Conservation (phyloP, 2,113 vertebrate genomes). For the Budorcas taxicolor region DNA sequence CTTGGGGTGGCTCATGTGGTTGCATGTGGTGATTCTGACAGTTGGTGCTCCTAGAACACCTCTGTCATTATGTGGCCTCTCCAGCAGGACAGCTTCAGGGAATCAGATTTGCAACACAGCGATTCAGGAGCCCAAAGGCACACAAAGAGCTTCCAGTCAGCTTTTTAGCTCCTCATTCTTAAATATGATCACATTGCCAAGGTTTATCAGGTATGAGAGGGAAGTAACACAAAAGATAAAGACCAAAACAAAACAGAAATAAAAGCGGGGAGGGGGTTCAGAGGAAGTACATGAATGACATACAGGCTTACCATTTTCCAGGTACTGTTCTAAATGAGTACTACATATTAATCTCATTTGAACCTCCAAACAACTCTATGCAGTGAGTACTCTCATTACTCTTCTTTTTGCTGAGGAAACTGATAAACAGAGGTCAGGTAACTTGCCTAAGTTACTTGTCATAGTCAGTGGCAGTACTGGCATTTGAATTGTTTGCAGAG, state of each 20-base stretch:
- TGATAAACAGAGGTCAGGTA: not conserved
- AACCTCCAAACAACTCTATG: not conserved
- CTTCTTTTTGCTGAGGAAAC: not conserved
- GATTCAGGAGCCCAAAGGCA: not conserved
- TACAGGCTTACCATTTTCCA: not conserved
- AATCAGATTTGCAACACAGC: not conserved
- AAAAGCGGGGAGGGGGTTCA: too few species aligned
- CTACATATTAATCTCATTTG: not conserved
- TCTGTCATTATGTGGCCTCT: not conserved
- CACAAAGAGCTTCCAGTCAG: not conserved
- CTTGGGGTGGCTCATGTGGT: not conserved
- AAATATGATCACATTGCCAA: not conserved
- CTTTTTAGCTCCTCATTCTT: not conserved
- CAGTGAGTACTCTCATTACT: not conserved
- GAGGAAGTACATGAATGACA: not conserved
- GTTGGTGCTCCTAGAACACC: accelerated
- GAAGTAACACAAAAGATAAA: not conserved
- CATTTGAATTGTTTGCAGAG: not conserved
- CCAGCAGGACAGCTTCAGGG: not conserved
- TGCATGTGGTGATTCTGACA: not conserved
- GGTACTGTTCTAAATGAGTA: not conserved
- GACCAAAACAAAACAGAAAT: not conserved
- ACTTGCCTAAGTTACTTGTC: not conserved
- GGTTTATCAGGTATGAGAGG: not conserved
- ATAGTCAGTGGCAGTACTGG: not conserved